Base-by-base conservation (phyloP, 2,113 vertebrate species). In the Onychostoma macrolepis region DNA sequence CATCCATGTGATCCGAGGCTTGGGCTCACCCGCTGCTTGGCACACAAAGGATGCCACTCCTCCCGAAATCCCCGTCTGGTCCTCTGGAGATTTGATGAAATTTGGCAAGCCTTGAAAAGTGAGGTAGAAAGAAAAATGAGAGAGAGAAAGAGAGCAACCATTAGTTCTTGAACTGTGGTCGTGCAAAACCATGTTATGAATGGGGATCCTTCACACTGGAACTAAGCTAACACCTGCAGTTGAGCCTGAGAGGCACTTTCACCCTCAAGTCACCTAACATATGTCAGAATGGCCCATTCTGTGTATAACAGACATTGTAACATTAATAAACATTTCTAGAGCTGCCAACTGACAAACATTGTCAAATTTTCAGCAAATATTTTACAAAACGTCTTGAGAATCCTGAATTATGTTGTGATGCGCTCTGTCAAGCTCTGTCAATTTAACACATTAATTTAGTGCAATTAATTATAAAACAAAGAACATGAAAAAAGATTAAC, bases 1-100 rank as follows among this genome's bases (percentile, higher is more conserved):
- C 98, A 99, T 98, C 98, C 98, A 99, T 3, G 98, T 99, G 95
- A 99, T 99, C 9, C 98, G 95, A 58, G 98, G 98, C 88, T 97
- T 99, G 88, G 98, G 98, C 80, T 99, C 98, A 86, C 97, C 98
- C 17, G 95, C 92, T 88, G 98, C 97, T 94, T 97, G 97, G 95
- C 98, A 99, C 92, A 99, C 98, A 90, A 99, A 99, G 80, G 98
- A 99, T 11, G 98, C 98, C 80, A 99, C 98, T 72, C 98, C 98
- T 80, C 98, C 97, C 2, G 98, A 99, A 92, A 99, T 97, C 86
- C 98, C 98, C 63, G 95, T 99, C 94, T 99, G 98, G 95, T 99
- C 98, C 94, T 98, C 98, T 0, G 98, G 98, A 94, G 96, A 95
- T 93, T 97, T 98, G 92, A 99, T 91, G 86, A 99, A 99, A 28